Conservation (phyloP, 1,140 invertebrate species). For the Wiebesia pumilae region DNA sequence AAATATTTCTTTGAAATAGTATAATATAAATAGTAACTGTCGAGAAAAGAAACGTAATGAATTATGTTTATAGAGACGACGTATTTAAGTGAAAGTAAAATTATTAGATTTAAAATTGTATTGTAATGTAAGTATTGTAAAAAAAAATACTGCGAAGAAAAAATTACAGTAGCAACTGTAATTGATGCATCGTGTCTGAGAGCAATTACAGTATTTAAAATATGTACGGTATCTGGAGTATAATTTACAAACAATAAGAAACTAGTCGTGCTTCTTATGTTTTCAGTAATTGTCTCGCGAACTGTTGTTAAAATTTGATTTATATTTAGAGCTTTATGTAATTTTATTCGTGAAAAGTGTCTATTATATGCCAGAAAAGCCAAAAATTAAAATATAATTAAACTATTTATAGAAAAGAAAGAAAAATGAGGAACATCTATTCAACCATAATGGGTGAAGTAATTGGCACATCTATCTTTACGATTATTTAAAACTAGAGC, state of each 20-base stretch:
- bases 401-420: too few relatives aligned
- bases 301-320: not conserved
- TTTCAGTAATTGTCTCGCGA: not conserved
- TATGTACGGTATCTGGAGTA: not conserved
- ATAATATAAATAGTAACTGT: too few relatives aligned
- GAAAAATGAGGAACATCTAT: too few relatives aligned
- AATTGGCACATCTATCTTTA: not conserved
- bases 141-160: not conserved
- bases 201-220: not conserved
- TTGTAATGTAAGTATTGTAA: not conserved
- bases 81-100: not conserved
- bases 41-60: too few relatives aligned
- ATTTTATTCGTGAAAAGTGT: not conserved
- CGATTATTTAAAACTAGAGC: not conserved
- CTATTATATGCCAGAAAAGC: not conserved
- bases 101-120: not conserved
- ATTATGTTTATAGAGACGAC: not conserved
- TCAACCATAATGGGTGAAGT: not conserved
- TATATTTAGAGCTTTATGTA: not conserved
- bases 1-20: too few relatives aligned
- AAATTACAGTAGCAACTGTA: not conserved
- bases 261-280: not conserved
- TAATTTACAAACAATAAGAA: not conserved
- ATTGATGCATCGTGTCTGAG: not conserved
- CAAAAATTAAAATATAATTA: not conserved